These are phyloP conservation scores for Conomelus anceps DNA, from an alignment of 2,888 invertebrate species.

Conservation along the genomic window DNA sequence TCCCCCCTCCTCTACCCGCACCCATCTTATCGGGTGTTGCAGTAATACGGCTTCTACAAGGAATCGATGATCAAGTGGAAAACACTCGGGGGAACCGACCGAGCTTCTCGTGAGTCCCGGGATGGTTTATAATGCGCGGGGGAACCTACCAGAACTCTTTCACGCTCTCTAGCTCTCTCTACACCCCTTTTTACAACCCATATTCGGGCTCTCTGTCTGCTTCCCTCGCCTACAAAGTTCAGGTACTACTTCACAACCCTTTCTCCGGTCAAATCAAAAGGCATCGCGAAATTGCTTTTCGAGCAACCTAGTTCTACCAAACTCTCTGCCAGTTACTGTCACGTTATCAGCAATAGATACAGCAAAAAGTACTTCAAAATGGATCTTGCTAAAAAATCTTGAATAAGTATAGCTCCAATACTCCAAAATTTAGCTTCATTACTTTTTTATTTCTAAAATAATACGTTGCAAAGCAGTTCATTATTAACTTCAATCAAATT, in stretches of 20 bases:
- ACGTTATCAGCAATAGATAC: not conserved
- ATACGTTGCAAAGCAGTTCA: too few relatives aligned
- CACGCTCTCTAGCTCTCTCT: not conserved
- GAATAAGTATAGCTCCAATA: not conserved
- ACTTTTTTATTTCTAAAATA: not conserved
- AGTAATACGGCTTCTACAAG: not conserved
- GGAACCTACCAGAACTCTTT: too few relatives aligned
- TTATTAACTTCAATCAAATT: too few relatives aligned
- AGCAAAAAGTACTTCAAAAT: too few relatives aligned
- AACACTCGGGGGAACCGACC: not conserved
- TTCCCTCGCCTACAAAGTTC: not conserved
- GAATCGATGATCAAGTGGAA: not conserved
- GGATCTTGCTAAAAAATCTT: too few relatives aligned
- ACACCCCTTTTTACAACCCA: not conserved
- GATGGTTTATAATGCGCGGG: not conserved
- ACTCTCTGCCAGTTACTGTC: not conserved
- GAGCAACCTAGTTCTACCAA: not conserved
- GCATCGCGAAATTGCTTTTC: not conserved
- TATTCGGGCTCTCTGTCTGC: not conserved
- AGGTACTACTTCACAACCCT: not conserved
- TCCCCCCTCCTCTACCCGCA: not conserved
- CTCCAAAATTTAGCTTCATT: not conserved
- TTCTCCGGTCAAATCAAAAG: not conserved
- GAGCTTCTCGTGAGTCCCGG: too few relatives aligned
- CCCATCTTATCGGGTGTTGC: not conserved